Percentiles rank a stretch among this genome's conserved stretches.
Evolutionary conservation across 2,113 vertebrate genomes (phyloP).

Genomic region (Cercopithecus mona): DNA sequence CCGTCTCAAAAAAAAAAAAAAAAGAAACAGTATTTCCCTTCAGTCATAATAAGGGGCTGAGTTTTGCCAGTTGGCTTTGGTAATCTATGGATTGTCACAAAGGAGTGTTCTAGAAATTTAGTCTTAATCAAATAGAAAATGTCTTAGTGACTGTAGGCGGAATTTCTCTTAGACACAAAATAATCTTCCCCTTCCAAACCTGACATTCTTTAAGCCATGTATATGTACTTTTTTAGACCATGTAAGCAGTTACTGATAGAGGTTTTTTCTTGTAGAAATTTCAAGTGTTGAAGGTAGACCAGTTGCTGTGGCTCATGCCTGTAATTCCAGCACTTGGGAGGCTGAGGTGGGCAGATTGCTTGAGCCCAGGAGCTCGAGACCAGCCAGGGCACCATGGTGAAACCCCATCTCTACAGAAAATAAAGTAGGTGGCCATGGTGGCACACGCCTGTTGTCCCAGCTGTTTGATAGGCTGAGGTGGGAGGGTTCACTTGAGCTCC

Average conservation of each 20-base stretch:
- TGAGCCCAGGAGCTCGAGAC: no score
- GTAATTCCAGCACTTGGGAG: no score
- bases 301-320: no score
- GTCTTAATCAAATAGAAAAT: constrained; percentile 1
- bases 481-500: no score
- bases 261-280: background rate
- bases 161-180: constrained; percentile 4
- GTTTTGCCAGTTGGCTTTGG: background rate
- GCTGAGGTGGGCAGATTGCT: no score
- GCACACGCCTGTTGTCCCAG: no score
- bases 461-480: no score
- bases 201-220: background rate
- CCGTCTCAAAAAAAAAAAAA: no score
- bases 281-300: background rate
- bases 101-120: background rate
- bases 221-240: background rate
- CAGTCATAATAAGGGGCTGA: background rate
- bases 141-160: background rate
- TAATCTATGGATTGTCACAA: background rate
- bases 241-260: background rate
- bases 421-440: no score
- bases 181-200: background rate
- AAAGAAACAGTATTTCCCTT: background rate
- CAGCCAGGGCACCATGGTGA: no score
- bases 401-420: no score